A percentile compares a stretch with the other conserved stretches of the same genome.
phyloP scores from a whole-genome alignment of 2,113 vertebrate species.

The Leuciscus idus region DNA sequence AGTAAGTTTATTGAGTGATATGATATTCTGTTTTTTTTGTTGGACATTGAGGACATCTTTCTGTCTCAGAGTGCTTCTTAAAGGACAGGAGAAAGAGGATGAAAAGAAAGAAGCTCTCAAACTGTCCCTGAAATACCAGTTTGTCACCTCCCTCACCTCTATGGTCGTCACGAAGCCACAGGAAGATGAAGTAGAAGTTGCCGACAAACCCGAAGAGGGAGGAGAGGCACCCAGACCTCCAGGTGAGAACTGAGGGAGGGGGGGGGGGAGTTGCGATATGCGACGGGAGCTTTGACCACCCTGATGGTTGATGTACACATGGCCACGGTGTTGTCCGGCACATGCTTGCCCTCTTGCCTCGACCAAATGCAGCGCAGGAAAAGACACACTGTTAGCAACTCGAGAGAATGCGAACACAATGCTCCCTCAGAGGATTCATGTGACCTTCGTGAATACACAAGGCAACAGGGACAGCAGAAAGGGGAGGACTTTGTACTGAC shows the following conservation, averaged over 20 bases:
- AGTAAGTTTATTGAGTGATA: slow-evolving; percentile 73
- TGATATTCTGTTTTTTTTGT: neutral
- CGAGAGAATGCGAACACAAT: too few relatives aligned
- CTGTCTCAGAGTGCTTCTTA: slow-evolving; percentile 73
- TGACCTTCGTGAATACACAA: too few relatives aligned
- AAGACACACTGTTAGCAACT: too few relatives aligned
- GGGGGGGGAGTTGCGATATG: too few relatives aligned
- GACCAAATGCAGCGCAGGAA: too few relatives aligned
- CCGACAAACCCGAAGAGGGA: slow-evolving; percentile 88
- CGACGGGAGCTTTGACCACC: too few relatives aligned
- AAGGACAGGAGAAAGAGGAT: slow-evolving; percentile 78
- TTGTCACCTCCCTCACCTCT: slow-evolving; percentile 92
- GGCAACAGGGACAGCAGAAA: too few relatives aligned
- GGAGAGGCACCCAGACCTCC: neutral
- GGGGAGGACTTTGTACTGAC: too few relatives aligned
- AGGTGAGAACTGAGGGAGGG: neutral
- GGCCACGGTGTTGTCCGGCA: too few relatives aligned
- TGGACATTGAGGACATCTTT: neutral
- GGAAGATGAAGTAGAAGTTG: slow-evolving; percentile 73
- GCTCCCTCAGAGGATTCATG: too few relatives aligned
- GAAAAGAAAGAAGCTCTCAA: slow-evolving; percentile 78
- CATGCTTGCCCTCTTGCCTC: too few relatives aligned
- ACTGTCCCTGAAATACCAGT: slow-evolving; percentile 88
- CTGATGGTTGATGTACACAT: too few relatives aligned
- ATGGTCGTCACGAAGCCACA: slow-evolving; percentile 97